Conservation (phyloP, 2,797 vertebrate species). For the Sarcophilus harrisii region DNA sequence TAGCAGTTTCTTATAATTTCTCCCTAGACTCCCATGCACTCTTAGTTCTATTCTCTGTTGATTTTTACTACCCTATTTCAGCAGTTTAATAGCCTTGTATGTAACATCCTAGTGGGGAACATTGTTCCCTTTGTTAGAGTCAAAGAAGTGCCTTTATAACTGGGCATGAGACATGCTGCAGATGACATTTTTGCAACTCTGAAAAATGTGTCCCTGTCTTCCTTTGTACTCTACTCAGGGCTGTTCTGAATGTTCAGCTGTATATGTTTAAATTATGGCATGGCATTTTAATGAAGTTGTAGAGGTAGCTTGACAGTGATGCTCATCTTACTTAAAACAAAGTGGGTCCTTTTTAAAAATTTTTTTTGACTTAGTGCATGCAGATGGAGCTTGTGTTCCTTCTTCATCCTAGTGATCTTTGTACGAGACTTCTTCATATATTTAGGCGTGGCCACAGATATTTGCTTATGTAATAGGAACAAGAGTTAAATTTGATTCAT, state of each 20-base stretch:
- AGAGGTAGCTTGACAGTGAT: constrained; percentile 59
- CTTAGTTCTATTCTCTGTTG: constrained; percentile 72
- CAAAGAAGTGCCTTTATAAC: constrained; percentile 79
- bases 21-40: constrained; percentile 24
- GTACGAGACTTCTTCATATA: not conserved
- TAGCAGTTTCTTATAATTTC: constrained; percentile 61
- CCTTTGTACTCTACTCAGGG: constrained; percentile 61
- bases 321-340: constrained; percentile 54
- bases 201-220: constrained; percentile 37
- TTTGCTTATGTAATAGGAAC: constrained; percentile 49
- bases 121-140: constrained; percentile 79
- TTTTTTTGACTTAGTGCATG: constrained; percentile 35
- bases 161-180: constrained; percentile 75
- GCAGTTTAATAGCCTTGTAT: constrained; percentile 67
- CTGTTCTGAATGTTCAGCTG: constrained; percentile 52
- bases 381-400: constrained; percentile 19
- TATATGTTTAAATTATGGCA: constrained; percentile 48
- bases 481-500: constrained; percentile 58
- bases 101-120: constrained; percentile 69
- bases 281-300: constrained; percentile 77
- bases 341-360: constrained; percentile 18
- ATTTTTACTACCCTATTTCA: constrained; percentile 51
- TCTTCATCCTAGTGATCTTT: not conserved
- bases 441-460: constrained; percentile 40
- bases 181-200: constrained; percentile 72